Evolutionary conservation across 53 echinoderm and acorn worm genomes (phyloP).

Genomic region (Pentamera pediparva): DNA sequence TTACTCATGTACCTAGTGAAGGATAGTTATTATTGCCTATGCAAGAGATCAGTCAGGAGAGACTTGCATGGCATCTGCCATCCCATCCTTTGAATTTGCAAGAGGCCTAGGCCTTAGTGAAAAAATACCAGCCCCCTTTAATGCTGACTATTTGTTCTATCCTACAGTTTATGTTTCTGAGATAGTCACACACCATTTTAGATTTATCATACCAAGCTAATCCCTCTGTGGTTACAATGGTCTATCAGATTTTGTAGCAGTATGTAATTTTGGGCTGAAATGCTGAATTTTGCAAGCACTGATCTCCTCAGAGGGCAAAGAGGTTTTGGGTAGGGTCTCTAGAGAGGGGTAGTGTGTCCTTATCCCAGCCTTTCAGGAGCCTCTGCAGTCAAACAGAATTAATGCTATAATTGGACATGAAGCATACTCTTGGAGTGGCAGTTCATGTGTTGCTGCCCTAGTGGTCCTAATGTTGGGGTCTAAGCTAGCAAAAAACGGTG

Average conservation of each 20-base stretch:
- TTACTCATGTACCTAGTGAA: too few species aligned
- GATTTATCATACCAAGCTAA: too few species aligned
- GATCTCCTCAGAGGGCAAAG: slow-evolving; percentile 3
- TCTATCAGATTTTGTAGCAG: slow-evolving; percentile 23
- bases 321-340: slow-evolving; percentile 9
- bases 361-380: slow-evolving; percentile 16
- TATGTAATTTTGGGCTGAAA: slow-evolving; percentile 21
- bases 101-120: too few species aligned
- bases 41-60: too few species aligned
- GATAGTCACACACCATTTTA: too few species aligned
- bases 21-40: too few species aligned
- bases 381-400: slow-evolving; percentile 27
- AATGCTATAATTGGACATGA: slow-evolving; percentile 19
- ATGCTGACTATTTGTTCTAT: too few species aligned
- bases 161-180: too few species aligned
- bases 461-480: neutral
- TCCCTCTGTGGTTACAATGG: slow-evolving; percentile 18
- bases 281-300: slow-evolving; percentile 20
- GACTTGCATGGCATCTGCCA: too few species aligned
- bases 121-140: too few species aligned
- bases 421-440: too few species aligned
- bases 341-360: slow-evolving; percentile 10
- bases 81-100: too few species aligned
- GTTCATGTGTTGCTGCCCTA: neutral
- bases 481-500: neutral